Conservation (phyloP, 2,797 vertebrate genomes). For the Enteromius thamalakanensis region DNA sequence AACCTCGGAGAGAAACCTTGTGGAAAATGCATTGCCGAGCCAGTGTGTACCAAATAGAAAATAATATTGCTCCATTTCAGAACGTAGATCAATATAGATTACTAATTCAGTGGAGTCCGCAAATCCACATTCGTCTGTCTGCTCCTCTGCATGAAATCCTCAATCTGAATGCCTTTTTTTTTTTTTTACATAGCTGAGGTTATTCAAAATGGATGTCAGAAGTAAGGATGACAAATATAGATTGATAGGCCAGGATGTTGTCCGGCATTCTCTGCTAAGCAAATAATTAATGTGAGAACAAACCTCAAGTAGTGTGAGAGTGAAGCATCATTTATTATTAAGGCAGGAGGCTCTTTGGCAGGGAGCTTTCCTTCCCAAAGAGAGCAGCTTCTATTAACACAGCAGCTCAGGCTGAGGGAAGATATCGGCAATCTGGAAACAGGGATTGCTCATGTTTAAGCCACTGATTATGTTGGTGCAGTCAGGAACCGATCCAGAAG, state of each 20-base stretch:
- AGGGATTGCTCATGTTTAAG: conserved; percentile 21
- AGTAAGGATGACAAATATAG: conserved; percentile 22
- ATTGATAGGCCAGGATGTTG: conserved; percentile 18
- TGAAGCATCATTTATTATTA: conserved; percentile 53
- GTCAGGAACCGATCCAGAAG: not conserved
- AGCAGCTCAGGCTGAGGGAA: conserved; percentile 9
- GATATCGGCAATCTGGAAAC: conserved; percentile 6
- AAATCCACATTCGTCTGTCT: not conserved
- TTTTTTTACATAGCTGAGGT: not conserved
- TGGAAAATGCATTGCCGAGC: conserved; percentile 2
- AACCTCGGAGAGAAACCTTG: conserved; percentile 34
- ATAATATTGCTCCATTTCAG: conserved; percentile 3
- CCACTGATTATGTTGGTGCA: not conserved
- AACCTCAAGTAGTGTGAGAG: conserved; percentile 42
- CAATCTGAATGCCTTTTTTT: not conserved
- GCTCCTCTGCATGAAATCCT: not conserved
- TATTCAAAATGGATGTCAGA: conserved; percentile 37
- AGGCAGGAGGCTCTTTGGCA: conserved; percentile 34
- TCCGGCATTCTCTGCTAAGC: conserved; percentile 32
- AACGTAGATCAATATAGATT: conserved; percentile 10
- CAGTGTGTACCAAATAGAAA: not conserved
- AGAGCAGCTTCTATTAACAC: conserved; percentile 26
- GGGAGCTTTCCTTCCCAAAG: conserved; percentile 6
- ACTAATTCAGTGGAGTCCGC: conserved; percentile 24
- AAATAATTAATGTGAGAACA: conserved; percentile 57